A percentile compares a stretch with the other conserved stretches of the same genome.
Evolutionary conservation across 2,797 vertebrate genomes (phyloP).

Genomic region (Danionella dracula): DNA sequence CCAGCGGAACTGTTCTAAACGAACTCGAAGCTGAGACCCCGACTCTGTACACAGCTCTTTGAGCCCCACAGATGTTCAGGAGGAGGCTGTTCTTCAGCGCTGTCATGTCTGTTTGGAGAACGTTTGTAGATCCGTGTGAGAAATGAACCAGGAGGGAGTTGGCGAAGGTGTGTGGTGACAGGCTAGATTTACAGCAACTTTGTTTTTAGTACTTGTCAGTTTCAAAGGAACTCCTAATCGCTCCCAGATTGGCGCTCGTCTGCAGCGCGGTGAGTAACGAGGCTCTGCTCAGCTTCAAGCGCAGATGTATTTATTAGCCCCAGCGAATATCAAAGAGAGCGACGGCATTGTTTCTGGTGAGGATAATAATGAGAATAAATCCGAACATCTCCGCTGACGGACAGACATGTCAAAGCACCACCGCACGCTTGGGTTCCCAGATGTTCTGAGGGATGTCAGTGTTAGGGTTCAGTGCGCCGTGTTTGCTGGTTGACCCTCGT

Average conservation of each 20-base stretch:
- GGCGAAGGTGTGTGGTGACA: conserved; percentile 13
- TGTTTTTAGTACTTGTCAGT: conserved; percentile 37
- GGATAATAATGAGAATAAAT: neutral
- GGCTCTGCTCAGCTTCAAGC: neutral
- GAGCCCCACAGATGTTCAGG: too few species aligned
- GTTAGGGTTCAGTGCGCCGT: neutral
- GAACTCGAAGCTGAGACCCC: too few species aligned
- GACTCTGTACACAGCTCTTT: too few species aligned
- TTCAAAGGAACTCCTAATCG: conserved; percentile 15
- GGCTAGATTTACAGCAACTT: conserved; percentile 27
- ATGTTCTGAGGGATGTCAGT: neutral
- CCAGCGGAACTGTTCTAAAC: too few species aligned
- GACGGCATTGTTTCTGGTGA: neutral
- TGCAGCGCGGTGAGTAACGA: neutral
- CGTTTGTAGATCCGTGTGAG: neutral
- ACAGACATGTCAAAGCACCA: neutral
- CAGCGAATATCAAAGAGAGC: neutral
- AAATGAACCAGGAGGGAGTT: neutral
- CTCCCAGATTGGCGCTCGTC: conserved; percentile 15
- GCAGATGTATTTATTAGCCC: neutral
- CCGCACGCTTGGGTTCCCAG: neutral
- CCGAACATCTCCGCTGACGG: neutral
- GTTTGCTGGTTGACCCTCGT: neutral
- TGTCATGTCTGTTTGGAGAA: neutral
- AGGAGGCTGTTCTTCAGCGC: too few species aligned